These are phyloP conservation scores for Piaya cayana DNA, from an alignment of 2,113 vertebrate species.

Conservation along the genomic window DNA sequence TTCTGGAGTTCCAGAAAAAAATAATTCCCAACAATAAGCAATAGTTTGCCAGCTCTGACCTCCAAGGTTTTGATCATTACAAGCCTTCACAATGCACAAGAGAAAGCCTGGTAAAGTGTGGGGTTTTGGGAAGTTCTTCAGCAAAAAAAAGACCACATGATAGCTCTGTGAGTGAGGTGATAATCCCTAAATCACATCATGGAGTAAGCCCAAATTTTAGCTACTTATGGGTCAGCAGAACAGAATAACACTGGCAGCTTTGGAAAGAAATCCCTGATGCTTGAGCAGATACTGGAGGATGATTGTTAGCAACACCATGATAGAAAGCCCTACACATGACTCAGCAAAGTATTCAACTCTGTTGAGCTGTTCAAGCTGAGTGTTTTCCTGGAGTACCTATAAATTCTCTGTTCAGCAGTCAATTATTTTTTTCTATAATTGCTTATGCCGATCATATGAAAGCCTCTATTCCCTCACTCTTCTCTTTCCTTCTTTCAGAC, in stretches of 20 bases:
- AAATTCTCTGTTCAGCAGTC: neutral
- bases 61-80: neutral
- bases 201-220: conserved; percentile 1
- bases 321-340: neutral
- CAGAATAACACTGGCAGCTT: neutral
- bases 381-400: neutral
- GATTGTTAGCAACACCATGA: neutral
- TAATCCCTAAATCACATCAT: neutral
- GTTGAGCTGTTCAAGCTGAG: neutral
- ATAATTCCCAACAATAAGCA: neutral
- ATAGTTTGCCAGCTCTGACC: neutral
- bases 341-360: neutral
- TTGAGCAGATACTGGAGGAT: neutral
- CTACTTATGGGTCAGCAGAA: conserved; percentile 3
- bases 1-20: neutral
- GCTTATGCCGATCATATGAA: neutral
- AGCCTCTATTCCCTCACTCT: neutral
- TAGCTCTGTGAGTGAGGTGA: neutral
- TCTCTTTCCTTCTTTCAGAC: neutral
- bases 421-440: neutral
- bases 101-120: neutral
- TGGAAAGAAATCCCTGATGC: neutral
- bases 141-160: neutral
- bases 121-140: neutral
- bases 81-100: neutral